A percentile compares a stretch with the other conserved stretches of the same genome.
phyloP scores from a whole-genome alignment of 2,888 invertebrate genomes.

The Torymus tubicola region DNA sequence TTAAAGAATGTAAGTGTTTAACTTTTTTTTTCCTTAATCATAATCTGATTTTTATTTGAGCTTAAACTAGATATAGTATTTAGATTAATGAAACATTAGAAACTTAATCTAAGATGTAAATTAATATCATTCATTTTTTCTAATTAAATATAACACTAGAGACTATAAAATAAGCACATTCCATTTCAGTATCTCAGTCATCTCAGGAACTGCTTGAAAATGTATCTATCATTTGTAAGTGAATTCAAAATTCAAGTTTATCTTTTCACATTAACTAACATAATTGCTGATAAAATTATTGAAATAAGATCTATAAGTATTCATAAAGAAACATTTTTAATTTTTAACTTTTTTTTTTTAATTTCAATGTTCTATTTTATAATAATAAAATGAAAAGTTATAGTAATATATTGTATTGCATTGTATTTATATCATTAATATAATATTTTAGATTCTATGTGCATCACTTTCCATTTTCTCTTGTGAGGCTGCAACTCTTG shows the following conservation, averaged over 20 bases:
- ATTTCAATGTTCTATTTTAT: slow-evolving; percentile 16
- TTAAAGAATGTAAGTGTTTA: slow-evolving; percentile 26
- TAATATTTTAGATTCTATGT: slow-evolving; percentile 38
- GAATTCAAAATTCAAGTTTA: neutral
- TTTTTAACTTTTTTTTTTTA: slow-evolving; percentile 8
- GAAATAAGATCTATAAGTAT: too few species aligned
- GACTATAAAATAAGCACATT: slow-evolving; percentile 27
- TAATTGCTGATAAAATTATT: too few species aligned
- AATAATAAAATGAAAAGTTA: too few species aligned
- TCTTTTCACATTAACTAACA: too few species aligned
- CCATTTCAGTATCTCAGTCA: slow-evolving; percentile 6
- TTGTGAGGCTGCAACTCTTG: slow-evolving; percentile 30
- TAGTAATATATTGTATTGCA: too few species aligned
- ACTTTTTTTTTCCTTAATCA: slow-evolving; percentile 23
- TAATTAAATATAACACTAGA: neutral
- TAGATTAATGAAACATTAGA: slow-evolving; percentile 40
- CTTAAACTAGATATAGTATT: slow-evolving; percentile 24
- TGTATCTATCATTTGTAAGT: slow-evolving; percentile 50
- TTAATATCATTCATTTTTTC: slow-evolving; percentile 9
- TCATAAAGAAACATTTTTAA: slow-evolving; percentile 5
- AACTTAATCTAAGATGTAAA: slow-evolving; percentile 37
- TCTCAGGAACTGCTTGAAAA: slow-evolving; percentile 15
- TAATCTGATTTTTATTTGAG: slow-evolving; percentile 29
- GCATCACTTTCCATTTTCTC: slow-evolving; percentile 31
- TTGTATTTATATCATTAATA: too few species aligned